A percentile compares a stretch with the other conserved stretches of the same genome.
Evolutionary conservation across 2,888 invertebrate genomes (phyloP).

Genomic region (Aporophyla lueneburgensis): DNA sequence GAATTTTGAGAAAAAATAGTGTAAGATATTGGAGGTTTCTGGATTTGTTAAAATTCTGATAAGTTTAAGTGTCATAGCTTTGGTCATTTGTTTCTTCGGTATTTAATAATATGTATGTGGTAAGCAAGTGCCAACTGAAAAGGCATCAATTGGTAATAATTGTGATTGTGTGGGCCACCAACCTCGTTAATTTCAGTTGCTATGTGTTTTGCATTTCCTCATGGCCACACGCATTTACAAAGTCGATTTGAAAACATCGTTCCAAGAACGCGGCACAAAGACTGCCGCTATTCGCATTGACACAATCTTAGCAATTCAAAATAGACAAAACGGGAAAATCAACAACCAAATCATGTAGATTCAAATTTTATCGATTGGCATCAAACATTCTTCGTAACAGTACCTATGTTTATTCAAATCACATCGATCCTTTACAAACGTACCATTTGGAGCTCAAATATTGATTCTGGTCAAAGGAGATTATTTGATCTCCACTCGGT

Average conservation of each 20-base stretch:
- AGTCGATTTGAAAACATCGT: conserved; percentile 37
- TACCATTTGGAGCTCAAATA: conserved; percentile 78
- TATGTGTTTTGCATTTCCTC: neutral
- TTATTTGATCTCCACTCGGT: conserved; percentile 82
- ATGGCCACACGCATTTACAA: neutral
- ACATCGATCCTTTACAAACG: conserved; percentile 74
- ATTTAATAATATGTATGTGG: neutral
- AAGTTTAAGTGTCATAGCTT: neutral
- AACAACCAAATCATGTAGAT: conserved; percentile 68
- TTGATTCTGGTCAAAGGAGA: conserved; percentile 80
- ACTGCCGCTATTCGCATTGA: conserved; percentile 41
- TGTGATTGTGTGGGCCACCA: neutral
- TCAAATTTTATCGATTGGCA: conserved; percentile 69
- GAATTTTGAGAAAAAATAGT: neutral
- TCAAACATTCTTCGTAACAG: conserved; percentile 70
- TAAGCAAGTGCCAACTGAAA: neutral
- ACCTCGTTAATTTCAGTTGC: neutral
- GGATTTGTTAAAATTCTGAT: neutral
- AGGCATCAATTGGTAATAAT: neutral
- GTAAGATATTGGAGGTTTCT: neutral
- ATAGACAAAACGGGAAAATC: conserved; percentile 57
- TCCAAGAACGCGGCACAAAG: conserved; percentile 39
- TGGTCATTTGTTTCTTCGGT: neutral
- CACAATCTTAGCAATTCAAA: conserved; percentile 62
- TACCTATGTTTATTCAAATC: conserved; percentile 82